Percentiles rank a stretch among this genome's conserved stretches.
Evolutionary conservation across 2,113 vertebrate genomes (phyloP).

Genomic region (Pao palembangensis): DNA sequence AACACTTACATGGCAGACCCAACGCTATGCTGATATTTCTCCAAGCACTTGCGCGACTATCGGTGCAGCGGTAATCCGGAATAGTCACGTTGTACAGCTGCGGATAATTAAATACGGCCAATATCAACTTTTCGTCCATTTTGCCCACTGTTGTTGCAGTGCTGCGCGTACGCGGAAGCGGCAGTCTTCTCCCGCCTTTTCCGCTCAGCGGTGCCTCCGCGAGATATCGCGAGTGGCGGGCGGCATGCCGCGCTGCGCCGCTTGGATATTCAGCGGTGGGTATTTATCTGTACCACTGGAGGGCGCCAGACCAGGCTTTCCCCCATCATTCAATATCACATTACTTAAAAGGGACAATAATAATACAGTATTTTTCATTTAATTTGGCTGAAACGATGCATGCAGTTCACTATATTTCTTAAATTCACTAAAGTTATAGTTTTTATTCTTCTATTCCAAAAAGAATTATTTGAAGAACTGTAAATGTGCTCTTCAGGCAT

Average conservation of each 20-base stretch:
- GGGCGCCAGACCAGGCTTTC: slow-evolving; percentile 26
- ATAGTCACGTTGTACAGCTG: slow-evolving; percentile 71
- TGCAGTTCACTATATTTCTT: too few species aligned
- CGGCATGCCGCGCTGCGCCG: slow-evolving; percentile 48
- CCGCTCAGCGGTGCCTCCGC: slow-evolving; percentile 48
- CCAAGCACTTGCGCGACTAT: slow-evolving; percentile 66
- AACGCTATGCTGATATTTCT: slow-evolving; percentile 52
- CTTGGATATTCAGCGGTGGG: slow-evolving; percentile 7
- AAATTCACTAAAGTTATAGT: too few species aligned
- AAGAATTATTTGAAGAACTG: too few species aligned
- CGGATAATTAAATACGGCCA: slow-evolving; percentile 63
- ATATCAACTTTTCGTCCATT: slow-evolving; percentile 74
- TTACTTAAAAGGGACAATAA: too few species aligned
- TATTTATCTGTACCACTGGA: neutral
- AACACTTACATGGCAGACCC: slow-evolving; percentile 65
- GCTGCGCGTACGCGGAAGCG: slow-evolving; percentile 69
- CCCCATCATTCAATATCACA: neutral
- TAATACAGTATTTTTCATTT: too few species aligned
- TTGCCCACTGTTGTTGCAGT: slow-evolving; percentile 35
- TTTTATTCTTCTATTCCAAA: too few species aligned
- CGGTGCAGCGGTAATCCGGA: slow-evolving; percentile 66
- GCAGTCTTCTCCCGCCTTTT: slow-evolving; percentile 69
- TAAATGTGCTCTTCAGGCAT: too few species aligned
- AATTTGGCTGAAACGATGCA: too few species aligned
- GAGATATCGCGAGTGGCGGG: slow-evolving; percentile 52